Base-by-base conservation (phyloP, 2,113 vertebrate genomes). In the Menura novaehollandiae region DNA sequence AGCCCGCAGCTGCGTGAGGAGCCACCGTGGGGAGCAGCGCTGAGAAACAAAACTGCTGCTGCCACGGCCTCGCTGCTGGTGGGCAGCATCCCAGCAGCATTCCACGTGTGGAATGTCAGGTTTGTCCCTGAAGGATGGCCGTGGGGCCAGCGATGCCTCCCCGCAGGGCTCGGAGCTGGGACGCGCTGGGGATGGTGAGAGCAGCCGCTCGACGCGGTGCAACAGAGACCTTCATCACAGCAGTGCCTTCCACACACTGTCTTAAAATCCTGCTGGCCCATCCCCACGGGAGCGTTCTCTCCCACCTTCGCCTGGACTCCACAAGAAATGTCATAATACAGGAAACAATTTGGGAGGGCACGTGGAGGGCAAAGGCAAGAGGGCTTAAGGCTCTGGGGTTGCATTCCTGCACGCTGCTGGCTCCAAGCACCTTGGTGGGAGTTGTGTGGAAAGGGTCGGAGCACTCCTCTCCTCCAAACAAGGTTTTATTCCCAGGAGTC, bases 211-310 rank as follows among this genome's bases (percentile, higher is more conserved):
- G 1, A 32, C 1, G 0, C 2, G 7, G 60, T 52, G 68, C 89
- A 22, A 5, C 59, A 79, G 88, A 91, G 92, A 89, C 95, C 92
- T 96, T 96, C 95, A 93, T 62, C 96, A 94, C 91, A 92, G 95
- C 96, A 92, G 95, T 97, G 92, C 96, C 94, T 95, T 97, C 94
- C 86, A 97, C 96, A 81, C 96, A 44, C 90, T 93, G 93, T 97
- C 94, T 97, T 97, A 96, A 95, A 93, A 55, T 32, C 90, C 95
- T 44, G n/a, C 64, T 5, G 10, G 71, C 89, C 85, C 52, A 0
- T 28, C 59, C 72, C 69, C 69, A 3, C 3, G 0, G 32, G 3
- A 13, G 27, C 43, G 85, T 53, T 22, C 60, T 44, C 89, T 83
- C 85, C 76, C 26, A 1, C 87, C 84, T 82, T 60, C 68, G 33